Evolutionary conservation across 2,113 vertebrate genomes (phyloP), one percentile per base, ranked within the genome.

Genomic region (Ariopsis seemanni): DNA sequence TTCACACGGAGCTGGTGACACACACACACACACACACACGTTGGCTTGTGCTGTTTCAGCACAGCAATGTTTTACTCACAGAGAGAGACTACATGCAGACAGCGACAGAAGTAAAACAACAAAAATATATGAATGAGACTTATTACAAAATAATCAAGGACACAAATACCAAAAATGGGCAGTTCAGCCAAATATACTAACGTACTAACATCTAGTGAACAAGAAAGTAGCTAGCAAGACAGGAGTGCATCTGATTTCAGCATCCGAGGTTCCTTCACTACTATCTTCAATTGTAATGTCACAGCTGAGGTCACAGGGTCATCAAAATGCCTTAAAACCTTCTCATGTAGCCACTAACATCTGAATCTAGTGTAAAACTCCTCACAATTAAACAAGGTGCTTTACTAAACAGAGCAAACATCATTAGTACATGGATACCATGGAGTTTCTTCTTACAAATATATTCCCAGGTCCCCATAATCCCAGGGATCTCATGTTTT

Each of bases 21-120:
- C 53, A 60, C 63, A 80, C n/a, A 58, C 52, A 79, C 52, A 77
- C 34, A 55, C 52, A 27, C 75, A 79, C 75, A 55, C 6, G 6
- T 14, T 52, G 74, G 53, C 42, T 84, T 84, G 72, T 89, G 82
- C 60, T 53, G n/a, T 71, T 57, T 67, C 42, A 74, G 79, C 82
- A 89, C 87, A 71, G 80, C 83, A 53, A 30, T 82, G 86, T 90
- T 67, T 90, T 95, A 95, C 95, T 96, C 95, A 96, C 95, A 92
- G 93, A 93, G 89, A 95, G 86, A 89, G 93, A 95, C 94, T 95
- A 94, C 57, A 87, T 82, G 92, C 88, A 92, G 90, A 85, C 65
- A 89, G 84, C 74, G 18, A 90, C 52, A 84, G 69, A 90, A 93
- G 90, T 92, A 80, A 84, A 71, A 27, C 74, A 82, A 91, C 88